These are phyloP conservation scores for Paralichthys olivaceus DNA, from an alignment of 2,113 vertebrate species.

Conservation along the genomic window DNA sequence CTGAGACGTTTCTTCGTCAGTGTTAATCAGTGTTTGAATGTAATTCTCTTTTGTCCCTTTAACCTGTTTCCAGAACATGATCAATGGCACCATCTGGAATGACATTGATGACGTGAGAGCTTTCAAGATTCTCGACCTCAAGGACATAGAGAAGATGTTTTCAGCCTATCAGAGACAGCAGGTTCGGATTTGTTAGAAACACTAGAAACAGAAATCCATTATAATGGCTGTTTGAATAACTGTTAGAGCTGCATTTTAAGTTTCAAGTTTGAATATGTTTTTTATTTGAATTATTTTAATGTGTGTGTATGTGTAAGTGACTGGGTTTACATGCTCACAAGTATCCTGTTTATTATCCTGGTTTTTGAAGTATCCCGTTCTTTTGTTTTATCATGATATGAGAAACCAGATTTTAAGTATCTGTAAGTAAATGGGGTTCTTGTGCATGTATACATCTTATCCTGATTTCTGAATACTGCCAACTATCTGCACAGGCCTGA, in stretches of 20 bases:
- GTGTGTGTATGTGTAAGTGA: neutral
- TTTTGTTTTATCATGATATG: too few relatives aligned
- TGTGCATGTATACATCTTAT: too few relatives aligned
- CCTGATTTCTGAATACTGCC: too few relatives aligned
- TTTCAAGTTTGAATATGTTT: slow-evolving; percentile 1
- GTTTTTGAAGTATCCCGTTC: too few relatives aligned
- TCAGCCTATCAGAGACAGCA: slow-evolving; percentile 94
- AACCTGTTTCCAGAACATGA: slow-evolving; percentile 84
- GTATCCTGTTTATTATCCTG: too few relatives aligned
- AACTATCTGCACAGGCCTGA: too few relatives aligned
- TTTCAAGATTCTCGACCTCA: slow-evolving; percentile 92
- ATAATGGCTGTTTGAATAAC: neutral
- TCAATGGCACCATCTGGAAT: slow-evolving; percentile 93
- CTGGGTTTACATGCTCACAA: neutral
- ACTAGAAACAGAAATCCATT: neutral
- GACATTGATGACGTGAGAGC: slow-evolving; percentile 94
- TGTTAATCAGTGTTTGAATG: neutral
- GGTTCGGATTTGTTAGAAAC: slow-evolving; percentile 62
- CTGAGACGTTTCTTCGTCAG: neutral
- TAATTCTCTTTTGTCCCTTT: neutral
- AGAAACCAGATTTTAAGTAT: too few relatives aligned
- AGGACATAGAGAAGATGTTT: slow-evolving; percentile 98
- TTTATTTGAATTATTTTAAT: neutral
- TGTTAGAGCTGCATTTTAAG: slow-evolving; percentile 3
- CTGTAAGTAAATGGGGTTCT: too few relatives aligned